Evolutionary conservation across 1,140 invertebrate genomes (phyloP), one percentile per base, ranked within the genome.

Genomic region (Stegodyphus mimosarum): DNA sequence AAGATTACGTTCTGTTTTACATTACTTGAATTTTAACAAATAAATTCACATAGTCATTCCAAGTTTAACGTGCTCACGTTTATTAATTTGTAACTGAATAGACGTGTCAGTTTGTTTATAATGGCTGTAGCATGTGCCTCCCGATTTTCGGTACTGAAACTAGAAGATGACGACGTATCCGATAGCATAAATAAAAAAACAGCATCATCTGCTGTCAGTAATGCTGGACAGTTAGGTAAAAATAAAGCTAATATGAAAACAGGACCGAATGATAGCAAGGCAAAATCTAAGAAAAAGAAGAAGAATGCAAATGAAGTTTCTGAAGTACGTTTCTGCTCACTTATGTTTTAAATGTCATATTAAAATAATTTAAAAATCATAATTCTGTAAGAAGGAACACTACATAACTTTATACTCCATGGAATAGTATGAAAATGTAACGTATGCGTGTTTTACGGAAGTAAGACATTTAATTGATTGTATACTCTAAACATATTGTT

Each of bases 131-230:
- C 92, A 63, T 92, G 93, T 75, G 92, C 92, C 87, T 93, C 93
- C 53, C 90, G 93, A 70, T 93, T 93, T 89, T 92, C 93, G 81
- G 92, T 92, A 71, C 90, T 93, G 48, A 92, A 92, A 89, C 91
- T 93, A 50, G 93, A 93, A 87, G 93, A 93, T 87, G 92, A 93
- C 84, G 93, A 93, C 7, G 33, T 69, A 17, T 55, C 51, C 69
- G 81, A 76, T n/a, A 7, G 48, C 18, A 13, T 79, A 89, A 90
- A 67, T 90, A 86, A 51, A 86, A 90, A 53, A 89, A 89, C 53
- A 63, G 33, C 33, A 33, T 89, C 90, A 33, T 90, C 90, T 86
- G 90, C 89, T 83, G 90, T 88, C 55, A 90, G 90, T 88, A 90
- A 90, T 88, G 87, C 75, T 87, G n/a, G 6, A 11, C 52, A 52